These are phyloP conservation scores for Sparus aurata DNA, from an alignment of 2,797 vertebrate species.

Conservation along the genomic window DNA sequence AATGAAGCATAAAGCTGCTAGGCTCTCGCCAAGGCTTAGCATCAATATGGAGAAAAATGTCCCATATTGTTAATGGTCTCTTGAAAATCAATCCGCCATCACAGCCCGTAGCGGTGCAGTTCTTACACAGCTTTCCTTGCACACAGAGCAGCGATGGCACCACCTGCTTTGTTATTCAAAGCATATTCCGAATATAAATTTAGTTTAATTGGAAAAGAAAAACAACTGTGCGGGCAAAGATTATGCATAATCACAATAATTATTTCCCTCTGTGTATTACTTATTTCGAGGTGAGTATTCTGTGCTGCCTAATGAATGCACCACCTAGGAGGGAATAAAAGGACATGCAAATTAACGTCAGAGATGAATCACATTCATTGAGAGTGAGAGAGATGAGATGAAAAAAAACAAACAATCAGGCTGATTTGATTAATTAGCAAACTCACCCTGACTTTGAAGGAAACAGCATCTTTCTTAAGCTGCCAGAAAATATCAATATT, in stretches of 20 bases:
- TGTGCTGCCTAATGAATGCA: slow-evolving; percentile 76
- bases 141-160: slow-evolving; percentile 35
- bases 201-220: slow-evolving; percentile 79
- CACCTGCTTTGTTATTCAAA: slow-evolving; percentile 77
- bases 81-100: slow-evolving; percentile 34
- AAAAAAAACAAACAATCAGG: slow-evolving; percentile 19
- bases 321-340: slow-evolving; percentile 71
- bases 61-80: slow-evolving; percentile 59
- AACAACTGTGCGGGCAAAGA: slow-evolving; percentile 73
- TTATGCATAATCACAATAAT: slow-evolving; percentile 84
- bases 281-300: slow-evolving; percentile 75
- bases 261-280: slow-evolving; percentile 77
- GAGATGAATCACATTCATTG: slow-evolving; percentile 60
- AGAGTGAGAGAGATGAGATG: slow-evolving; percentile 15
- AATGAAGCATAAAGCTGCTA: slow-evolving; percentile 43
- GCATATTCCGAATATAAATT: slow-evolving; percentile 65
- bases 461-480: slow-evolving; percentile 18
- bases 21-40: slow-evolving; percentile 13
- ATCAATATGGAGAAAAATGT: slow-evolving; percentile 26
- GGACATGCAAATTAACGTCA: slow-evolving; percentile 72
- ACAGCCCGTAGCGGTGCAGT: slow-evolving; percentile 29
- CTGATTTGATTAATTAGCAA: slow-evolving; percentile 65
- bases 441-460: slow-evolving; percentile 38
- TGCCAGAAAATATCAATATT: slow-evolving; percentile 9
- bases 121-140: slow-evolving; percentile 25